phyloP scores from a whole-genome alignment of 2,113 vertebrate genomes.

The Amazona guildingii region DNA sequence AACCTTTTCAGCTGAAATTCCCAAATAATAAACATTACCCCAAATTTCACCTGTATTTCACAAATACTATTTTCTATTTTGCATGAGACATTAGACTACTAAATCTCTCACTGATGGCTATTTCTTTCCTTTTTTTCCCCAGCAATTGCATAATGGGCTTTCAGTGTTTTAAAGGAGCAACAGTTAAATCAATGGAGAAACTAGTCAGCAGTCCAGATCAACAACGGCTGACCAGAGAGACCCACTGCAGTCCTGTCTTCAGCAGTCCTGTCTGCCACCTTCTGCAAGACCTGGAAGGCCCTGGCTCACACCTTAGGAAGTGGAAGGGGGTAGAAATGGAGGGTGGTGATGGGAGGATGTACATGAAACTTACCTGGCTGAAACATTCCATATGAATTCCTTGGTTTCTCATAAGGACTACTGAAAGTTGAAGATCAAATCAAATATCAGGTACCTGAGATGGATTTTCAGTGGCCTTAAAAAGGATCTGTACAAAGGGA shows the following conservation, averaged over 20 bases:
- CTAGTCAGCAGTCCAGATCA: neutral
- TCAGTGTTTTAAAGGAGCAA: neutral
- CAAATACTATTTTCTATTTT: neutral
- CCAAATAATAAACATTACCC: neutral
- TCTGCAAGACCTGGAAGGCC: neutral
- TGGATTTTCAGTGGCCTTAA: neutral
- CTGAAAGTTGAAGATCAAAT: neutral
- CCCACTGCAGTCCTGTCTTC: neutral
- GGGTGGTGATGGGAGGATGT: neutral
- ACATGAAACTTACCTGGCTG: neutral
- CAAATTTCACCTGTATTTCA: neutral
- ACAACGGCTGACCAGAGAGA: neutral
- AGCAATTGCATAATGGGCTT: slow-evolving; percentile 8
- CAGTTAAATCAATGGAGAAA: neutral
- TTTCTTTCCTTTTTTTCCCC: neutral
- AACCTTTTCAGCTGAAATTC: neutral
- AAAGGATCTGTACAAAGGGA: neutral
- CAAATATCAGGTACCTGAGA: neutral
- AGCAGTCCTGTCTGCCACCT: neutral
- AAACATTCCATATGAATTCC: neutral
- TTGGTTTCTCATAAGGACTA: neutral
- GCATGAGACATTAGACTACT: neutral
- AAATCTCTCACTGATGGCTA: neutral
- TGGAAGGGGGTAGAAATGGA: accelerated
- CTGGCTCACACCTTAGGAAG: neutral